Evolutionary conservation across 2,113 vertebrate species (phyloP).

Genomic region (Fregetta grallaria): DNA sequence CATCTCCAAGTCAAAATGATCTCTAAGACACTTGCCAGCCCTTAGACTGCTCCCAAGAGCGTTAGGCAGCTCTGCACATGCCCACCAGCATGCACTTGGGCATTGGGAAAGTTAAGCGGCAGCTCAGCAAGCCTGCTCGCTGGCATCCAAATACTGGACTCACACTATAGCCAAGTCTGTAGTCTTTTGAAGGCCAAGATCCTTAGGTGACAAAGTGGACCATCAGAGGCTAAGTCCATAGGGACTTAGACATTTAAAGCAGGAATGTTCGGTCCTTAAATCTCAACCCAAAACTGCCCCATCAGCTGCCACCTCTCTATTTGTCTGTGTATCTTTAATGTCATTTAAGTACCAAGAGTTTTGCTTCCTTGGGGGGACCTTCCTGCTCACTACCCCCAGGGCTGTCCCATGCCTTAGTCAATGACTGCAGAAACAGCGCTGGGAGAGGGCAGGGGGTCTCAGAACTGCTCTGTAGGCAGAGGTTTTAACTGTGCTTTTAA

Average conservation of each 20-base stretch:
- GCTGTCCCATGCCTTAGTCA: not conserved
- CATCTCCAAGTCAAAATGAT: not conserved
- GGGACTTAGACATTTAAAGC: not conserved
- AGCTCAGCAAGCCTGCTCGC: not conserved
- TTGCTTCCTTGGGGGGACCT: not conserved
- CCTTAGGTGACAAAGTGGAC: not conserved
- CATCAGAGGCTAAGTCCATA: not conserved
- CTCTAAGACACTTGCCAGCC: not conserved
- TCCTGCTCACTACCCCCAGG: not conserved
- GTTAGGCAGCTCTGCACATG: not conserved
- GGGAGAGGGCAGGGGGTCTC: not conserved
- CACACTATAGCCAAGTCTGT: not conserved
- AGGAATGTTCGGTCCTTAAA: not conserved
- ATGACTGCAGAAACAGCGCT: not conserved
- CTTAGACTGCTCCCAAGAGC: not conserved
- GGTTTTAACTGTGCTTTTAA: not conserved
- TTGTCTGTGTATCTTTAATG: not conserved
- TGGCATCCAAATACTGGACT: not conserved
- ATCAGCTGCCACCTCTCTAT: not conserved
- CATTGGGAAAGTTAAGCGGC: not conserved
- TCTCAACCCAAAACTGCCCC: not conserved
- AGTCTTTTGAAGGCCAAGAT: not conserved
- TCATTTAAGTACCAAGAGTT: not conserved
- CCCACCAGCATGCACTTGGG: not conserved
- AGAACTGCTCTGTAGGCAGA: not conserved